Conservation (phyloP, 2,888 invertebrate genomes). For the Tenthredo distinguenda region DNA sequence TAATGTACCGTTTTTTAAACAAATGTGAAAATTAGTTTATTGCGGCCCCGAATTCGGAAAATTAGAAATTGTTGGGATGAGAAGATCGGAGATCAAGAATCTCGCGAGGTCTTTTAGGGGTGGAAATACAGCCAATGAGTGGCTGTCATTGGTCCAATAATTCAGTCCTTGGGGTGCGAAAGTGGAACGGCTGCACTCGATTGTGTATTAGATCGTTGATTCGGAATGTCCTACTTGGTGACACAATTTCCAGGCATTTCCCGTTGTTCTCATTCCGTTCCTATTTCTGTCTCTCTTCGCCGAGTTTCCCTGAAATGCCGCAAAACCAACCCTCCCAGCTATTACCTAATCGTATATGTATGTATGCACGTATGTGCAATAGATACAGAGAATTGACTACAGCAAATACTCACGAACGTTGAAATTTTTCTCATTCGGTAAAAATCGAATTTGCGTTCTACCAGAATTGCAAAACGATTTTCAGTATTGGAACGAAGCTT, state of each 20-base stretch:
- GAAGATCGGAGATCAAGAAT: neutral
- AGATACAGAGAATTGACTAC: too few species aligned
- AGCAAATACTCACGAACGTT: neutral
- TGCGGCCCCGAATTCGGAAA: neutral
- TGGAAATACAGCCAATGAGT: neutral
- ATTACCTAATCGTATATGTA: neutral
- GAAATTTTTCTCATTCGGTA: neutral
- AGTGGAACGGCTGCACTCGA: slow-evolving; percentile 4
- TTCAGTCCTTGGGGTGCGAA: neutral
- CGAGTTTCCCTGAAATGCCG: neutral
- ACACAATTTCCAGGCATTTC: slow-evolving; percentile 26
- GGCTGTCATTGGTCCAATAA: neutral
- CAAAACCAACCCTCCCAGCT: neutral
- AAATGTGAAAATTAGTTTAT: neutral
- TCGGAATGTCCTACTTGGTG: slow-evolving; percentile 37
- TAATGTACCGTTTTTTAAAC: neutral
- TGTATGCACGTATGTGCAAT: neutral
- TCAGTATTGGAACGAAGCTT: too few species aligned
- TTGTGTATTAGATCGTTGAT: slow-evolving; percentile 37
- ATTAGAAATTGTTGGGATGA: neutral
- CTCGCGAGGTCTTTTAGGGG: neutral
- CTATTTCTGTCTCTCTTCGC: neutral
- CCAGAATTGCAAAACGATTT: too few species aligned
- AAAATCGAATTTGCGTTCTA: neutral
- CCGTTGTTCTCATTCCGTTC: neutral